Conservation (phyloP, 2,113 vertebrate species). For the Nyctereutes procyonoides region DNA sequence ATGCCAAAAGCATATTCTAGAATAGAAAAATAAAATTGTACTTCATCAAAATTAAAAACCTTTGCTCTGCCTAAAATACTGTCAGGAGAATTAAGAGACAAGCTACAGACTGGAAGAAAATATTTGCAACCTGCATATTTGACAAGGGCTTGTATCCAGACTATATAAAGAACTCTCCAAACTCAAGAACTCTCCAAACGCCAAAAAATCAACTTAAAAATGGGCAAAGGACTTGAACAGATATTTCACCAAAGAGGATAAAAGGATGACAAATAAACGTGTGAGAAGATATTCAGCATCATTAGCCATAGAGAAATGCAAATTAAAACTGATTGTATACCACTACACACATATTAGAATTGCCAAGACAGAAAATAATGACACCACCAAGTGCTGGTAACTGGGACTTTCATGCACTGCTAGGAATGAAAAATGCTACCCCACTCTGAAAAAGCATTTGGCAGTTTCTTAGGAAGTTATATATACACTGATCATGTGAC, state of each 20-base stretch:
- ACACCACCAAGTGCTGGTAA: not conserved
- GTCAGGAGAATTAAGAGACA: constrained; percentile 34
- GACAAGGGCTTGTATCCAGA: not conserved
- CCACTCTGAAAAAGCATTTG: not conserved
- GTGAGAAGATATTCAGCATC: not conserved
- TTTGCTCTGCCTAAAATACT: not conserved
- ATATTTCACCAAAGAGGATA: not conserved
- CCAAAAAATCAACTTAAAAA: constrained; percentile 40
- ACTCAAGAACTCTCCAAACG: constrained; percentile 26
- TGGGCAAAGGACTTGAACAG: constrained; percentile 9
- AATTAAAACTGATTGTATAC: not conserved
- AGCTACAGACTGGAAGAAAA: constrained; percentile 9
- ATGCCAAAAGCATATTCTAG: constrained; percentile 1
- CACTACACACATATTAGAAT: not conserved
- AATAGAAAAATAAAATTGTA: constrained; percentile 17
- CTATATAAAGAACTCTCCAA: constrained; percentile 32
- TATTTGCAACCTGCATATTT: constrained; percentile 33
- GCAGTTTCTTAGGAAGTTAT: not conserved
- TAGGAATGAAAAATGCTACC: constrained; percentile 15
- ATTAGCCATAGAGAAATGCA: constrained; percentile 19
- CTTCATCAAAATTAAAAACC: constrained; percentile 49
- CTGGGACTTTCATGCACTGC: not conserved
- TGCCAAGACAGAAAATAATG: constrained; percentile 22
- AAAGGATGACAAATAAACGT: constrained; percentile 5
- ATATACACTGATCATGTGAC: not conserved